Evolutionary conservation across 37 sponge, comb jelly and placozoan genomes (phyloP), one percentile per base, ranked within the genome.

Genomic region (Hexactinellida sp.): DNA sequence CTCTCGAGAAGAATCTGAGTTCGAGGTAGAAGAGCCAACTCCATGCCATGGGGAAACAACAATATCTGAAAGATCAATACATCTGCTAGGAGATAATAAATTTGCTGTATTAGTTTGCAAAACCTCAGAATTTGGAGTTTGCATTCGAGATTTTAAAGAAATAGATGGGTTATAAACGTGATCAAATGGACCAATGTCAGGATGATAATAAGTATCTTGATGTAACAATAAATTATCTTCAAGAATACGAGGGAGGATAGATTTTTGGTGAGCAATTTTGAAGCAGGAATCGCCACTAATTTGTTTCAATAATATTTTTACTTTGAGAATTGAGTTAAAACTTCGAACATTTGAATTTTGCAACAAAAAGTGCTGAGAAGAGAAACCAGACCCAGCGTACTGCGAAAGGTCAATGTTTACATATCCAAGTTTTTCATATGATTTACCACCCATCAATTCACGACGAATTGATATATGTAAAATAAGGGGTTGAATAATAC

Each of bases 371-470:
- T 63, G 76, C 34, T 63, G 76, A 63, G 76, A 63, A 32, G 76
- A n/a, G 13, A 10, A 32, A 7, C 21, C 30, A 63, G 76, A 63
- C 3, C 76, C 76, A n/a, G 76, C 76, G 13, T 63, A n/a, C 76
- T 63, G 76, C 3, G 76, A 32, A 10, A 63, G 30, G 30, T 63
- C 76, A 28, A 63, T 63, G 34, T 63, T 63, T 25, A 63, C 76
- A 63, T 63, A 63, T 28, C 76, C 76, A 63, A 63, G 21, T n/a
- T 63, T 63, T 7, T 63, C 76, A 63, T 63, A 63, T 21, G 76
- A 63, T n/a, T 63, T 63, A 25, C 76, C 76, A 28, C 76, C 76
- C 76, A 63, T 25, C 30, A n/a, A 21, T 63, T 63, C 76, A 63
- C 76, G 76, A 10, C 76, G 21, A 28, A 63, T 25, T 3, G 76